phyloP scores from a whole-genome alignment of 2,888 invertebrate species.

The Ochropleura leucogaster region DNA sequence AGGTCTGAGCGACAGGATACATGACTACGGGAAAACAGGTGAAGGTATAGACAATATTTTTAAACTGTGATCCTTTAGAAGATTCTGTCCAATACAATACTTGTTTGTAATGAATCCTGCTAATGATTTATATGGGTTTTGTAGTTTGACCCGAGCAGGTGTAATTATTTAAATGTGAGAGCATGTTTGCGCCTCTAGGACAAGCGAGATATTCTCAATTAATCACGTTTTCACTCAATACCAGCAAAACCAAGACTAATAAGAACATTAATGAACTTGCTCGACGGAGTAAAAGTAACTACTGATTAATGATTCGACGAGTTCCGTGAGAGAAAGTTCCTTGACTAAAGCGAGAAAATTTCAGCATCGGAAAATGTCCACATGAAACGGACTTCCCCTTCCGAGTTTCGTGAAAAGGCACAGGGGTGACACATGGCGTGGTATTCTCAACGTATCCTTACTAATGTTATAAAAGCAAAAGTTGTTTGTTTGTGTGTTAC shows the following conservation, averaged over 20 bases:
- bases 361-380: constrained; percentile 18
- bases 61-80: too few species aligned
- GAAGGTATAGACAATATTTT: too few species aligned
- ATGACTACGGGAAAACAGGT: too few species aligned
- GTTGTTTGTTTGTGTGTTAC: too few species aligned
- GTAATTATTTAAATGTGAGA: not conserved
- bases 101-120: too few species aligned
- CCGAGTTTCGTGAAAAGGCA: constrained; percentile 11
- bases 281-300: constrained; percentile 29
- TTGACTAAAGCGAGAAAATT: not conserved
- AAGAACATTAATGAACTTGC: constrained; percentile 46
- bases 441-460: not conserved
- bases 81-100: too few species aligned
- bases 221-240: constrained; percentile 36
- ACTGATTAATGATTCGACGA: constrained; percentile 38
- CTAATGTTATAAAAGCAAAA: too few species aligned
- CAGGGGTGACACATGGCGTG: constrained; percentile 8
- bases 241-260: constrained; percentile 41
- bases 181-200: not conserved
- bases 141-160: not conserved
- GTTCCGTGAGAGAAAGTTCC: constrained; percentile 11
- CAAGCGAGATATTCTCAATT: constrained; percentile 7
- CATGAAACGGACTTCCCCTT: not conserved
- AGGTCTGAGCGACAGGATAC: too few species aligned
- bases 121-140: too few species aligned